phyloP scores from a whole-genome alignment of 2,113 vertebrate genomes.

The Corynorhinus townsendii region DNA sequence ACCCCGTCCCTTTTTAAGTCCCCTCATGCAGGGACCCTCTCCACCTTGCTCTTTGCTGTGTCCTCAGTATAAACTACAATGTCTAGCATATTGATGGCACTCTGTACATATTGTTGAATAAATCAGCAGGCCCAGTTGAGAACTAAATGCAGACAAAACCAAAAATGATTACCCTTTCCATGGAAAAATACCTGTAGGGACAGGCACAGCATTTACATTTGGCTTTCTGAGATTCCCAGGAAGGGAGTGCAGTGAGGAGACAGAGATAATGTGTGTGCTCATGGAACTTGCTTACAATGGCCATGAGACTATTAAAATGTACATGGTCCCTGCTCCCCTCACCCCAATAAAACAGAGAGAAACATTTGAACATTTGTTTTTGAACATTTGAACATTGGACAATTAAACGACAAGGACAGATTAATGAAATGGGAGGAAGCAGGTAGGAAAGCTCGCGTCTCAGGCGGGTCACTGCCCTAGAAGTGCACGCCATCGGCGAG shows the following conservation, averaged over 20 bases:
- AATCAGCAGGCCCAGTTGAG: background rate
- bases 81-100: background rate
- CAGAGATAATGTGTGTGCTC: rapidly evolving
- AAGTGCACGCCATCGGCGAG: background rate
- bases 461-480: background rate
- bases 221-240: background rate
- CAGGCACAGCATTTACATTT: background rate
- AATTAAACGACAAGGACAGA: no score
- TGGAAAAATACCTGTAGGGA: background rate
- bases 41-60: background rate
- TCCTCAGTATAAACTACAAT: background rate
- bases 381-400: no score
- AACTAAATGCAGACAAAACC: background rate
- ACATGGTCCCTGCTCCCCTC: background rate
- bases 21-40: no score
- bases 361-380: no score
- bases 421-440: no score
- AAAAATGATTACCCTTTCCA: background rate
- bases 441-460: background rate
- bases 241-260: background rate
- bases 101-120: background rate
- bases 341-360: background rate
- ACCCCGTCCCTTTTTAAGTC: background rate
- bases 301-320: background rate
- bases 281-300: background rate